Evolutionary conservation across 2,113 vertebrate genomes (phyloP).

Genomic region (Nycticryphes semicollaris): DNA sequence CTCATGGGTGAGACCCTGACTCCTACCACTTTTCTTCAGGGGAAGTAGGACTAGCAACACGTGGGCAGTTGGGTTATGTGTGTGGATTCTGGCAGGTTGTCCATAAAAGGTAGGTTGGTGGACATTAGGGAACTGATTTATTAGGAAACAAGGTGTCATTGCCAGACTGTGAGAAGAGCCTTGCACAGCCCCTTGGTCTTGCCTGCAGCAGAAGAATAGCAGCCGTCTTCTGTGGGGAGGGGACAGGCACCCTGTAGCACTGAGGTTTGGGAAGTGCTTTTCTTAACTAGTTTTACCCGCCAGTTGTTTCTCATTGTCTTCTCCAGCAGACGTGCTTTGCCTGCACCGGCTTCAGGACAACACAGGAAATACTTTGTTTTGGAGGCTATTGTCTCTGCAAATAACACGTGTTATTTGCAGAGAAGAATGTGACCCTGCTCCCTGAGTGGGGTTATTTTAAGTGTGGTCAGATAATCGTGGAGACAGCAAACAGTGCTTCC

Average conservation of each 20-base stretch:
- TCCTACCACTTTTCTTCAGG: not conserved
- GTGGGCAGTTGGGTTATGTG: not conserved
- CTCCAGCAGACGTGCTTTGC: not conserved
- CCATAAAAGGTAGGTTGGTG: not conserved
- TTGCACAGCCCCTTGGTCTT: not conserved
- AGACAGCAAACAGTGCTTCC: not conserved
- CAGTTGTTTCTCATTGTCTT: not conserved
- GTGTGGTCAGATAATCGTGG: not conserved
- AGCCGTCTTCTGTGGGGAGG: not conserved
- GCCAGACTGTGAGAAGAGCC: not conserved
- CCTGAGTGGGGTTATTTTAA: not conserved
- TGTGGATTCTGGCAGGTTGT: not conserved
- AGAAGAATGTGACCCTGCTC: not conserved
- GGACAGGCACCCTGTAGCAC: too few species aligned
- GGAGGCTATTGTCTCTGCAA: not conserved
- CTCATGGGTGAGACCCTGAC: not conserved
- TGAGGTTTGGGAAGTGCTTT: not conserved
- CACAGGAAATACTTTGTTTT: not conserved
- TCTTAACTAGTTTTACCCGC: not conserved
- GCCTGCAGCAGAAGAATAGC: not conserved
- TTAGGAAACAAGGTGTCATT: not conserved
- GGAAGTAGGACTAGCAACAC: not conserved
- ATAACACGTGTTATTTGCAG: too few species aligned
- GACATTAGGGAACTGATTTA: accelerated
- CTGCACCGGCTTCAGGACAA: not conserved